Evolutionary conservation across 2,113 vertebrate genomes (phyloP).

Genomic region (Gobiocypris rarus): DNA sequence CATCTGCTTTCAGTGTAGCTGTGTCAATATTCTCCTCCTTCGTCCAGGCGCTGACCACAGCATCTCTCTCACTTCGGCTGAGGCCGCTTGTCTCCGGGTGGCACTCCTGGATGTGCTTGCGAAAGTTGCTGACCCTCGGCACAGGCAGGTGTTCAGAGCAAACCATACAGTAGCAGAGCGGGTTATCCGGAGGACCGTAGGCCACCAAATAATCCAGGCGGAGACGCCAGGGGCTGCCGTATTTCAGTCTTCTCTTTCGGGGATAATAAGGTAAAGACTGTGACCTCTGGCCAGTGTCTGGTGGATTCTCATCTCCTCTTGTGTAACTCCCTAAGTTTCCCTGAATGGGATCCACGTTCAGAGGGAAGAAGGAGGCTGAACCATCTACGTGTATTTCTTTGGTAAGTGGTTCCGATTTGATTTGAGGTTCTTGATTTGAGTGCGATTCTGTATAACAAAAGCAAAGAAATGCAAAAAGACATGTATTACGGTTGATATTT

Average conservation of each 20-base stretch:
- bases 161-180: constrained; percentile 86
- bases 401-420: constrained; percentile 71
- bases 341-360: constrained; percentile 59
- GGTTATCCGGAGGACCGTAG: constrained; percentile 77
- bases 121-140: constrained; percentile 84
- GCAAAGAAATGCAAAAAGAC: background rate
- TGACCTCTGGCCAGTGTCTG: background rate
- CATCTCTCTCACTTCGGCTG: constrained; percentile 75
- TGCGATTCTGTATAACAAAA: constrained; percentile 53
- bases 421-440: constrained; percentile 49
- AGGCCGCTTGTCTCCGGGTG: constrained; percentile 83
- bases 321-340: constrained; percentile 51
- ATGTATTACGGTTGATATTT: background rate
- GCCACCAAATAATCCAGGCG: constrained; percentile 88
- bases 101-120: constrained; percentile 85
- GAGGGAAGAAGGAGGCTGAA: constrained; percentile 58
- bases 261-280: background rate
- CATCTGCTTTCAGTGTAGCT: constrained; percentile 56
- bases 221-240: constrained; percentile 79
- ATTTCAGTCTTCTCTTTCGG: constrained; percentile 67
- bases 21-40: constrained; percentile 67
- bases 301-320: constrained; percentile 47
- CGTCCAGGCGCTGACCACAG: constrained; percentile 86
- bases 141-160: constrained; percentile 83
- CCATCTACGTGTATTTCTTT: constrained; percentile 61